Percentiles rank a stretch among this genome's conserved stretches.
Conservation (phyloP, 2,888 invertebrate genomes). For the Bombylius major region DNA sequence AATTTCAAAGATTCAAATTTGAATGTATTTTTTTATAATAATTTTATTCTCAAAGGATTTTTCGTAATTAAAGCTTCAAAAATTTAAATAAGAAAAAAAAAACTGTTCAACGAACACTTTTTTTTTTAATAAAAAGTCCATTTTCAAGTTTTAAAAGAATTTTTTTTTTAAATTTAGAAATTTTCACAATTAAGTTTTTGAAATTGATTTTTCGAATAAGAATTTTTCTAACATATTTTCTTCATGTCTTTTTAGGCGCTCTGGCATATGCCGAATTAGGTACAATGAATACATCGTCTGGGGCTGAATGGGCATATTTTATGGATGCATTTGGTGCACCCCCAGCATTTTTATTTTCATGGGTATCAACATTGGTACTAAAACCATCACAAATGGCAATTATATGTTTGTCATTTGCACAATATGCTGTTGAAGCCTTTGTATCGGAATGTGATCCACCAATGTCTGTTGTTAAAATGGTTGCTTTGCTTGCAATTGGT, state of each 20-base stretch:
- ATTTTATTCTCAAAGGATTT: no score
- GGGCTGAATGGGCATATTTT: constrained; percentile 91
- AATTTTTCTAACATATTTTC: no score
- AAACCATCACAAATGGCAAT: constrained; percentile 92
- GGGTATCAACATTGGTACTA: constrained; percentile 84
- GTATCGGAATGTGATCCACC: constrained; percentile 78
- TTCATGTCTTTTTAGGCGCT: constrained; percentile 51
- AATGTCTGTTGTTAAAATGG: constrained; percentile 69
- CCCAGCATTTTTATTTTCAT: constrained; percentile 84
- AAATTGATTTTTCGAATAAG: no score
- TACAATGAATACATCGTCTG: constrained; percentile 90
- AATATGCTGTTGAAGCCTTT: constrained; percentile 86
- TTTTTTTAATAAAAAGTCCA: no score
- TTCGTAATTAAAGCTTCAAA: no score
- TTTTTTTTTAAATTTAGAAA: no score
- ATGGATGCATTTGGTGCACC: constrained; percentile 87
- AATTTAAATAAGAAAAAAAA: no score
- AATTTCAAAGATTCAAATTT: no score
- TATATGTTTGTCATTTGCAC: constrained; percentile 84
- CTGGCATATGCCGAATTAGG: constrained; percentile 88
- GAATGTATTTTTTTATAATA: no score
- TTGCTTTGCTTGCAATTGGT: constrained; percentile 79
- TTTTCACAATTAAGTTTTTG: no score
- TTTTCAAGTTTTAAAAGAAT: no score
- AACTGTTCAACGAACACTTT: no score